Evolutionary conservation across 2,113 vertebrate genomes (phyloP), one percentile per base, ranked within the genome.

Genomic region (Hemiprocne comata): DNA sequence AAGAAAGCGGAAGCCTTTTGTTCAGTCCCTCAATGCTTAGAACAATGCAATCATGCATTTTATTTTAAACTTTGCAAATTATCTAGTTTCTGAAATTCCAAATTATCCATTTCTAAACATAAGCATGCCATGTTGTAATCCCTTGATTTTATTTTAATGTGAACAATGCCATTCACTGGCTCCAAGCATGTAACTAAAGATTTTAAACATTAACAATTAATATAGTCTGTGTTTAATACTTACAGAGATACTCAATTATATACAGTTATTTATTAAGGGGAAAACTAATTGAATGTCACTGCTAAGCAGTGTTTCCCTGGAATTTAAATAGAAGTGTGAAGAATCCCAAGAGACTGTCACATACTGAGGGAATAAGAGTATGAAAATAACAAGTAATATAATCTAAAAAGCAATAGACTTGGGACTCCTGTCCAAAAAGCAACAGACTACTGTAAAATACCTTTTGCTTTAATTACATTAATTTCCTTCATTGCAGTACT

Each of bases 1-100:
- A 96, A 88, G 71, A 95, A 90, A 93, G 86, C 10, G 1, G 83
- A 94, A 96, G 67, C 71, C 87, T 96, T 95, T 97, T 96, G 93
- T 96, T 96, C 85, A 51, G n/a, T 57, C 66, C 24, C 50, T 94
- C 71, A 61, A 14, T 87, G 71, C 70, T 94, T 93, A 89, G 87
- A 95, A 95, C 91, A 93, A 95, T 95, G 71, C 62, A 87, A 76
- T 82, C 81, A 73, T 65, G 54, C 48, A 17, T 93, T 97, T 95
- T 85, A 81, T 76, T 89, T 94, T 87, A 90, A 92, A 94, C 87
- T 85, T 89, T n/a, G 28, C 91, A 76, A 91, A 87, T 96, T 73
- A 72, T 74, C 84, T 93, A 40, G 79, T 91, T 96, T 95, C 66
- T 91, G 71, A 93, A 91, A 82, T 76, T 79, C 81, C 62, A 73